Percentiles rank a stretch among this genome's conserved stretches.
Conservation (phyloP, 2,113 vertebrate genomes). For the Chinchilla lanigera region DNA sequence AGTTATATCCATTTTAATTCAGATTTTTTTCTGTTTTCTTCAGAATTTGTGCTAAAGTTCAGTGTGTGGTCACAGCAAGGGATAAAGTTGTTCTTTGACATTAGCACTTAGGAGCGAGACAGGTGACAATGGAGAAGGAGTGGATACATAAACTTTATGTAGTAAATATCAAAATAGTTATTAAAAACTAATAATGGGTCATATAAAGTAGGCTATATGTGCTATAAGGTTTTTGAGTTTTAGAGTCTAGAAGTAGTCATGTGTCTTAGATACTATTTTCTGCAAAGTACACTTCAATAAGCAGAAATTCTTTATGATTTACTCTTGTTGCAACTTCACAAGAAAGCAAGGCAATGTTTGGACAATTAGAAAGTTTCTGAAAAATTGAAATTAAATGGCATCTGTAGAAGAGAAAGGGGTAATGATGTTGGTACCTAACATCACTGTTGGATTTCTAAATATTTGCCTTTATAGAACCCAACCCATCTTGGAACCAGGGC, state of each 20-base stretch:
- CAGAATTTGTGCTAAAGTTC: not conserved
- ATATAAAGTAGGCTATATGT: not conserved
- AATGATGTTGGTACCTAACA: not conserved
- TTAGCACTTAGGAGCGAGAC: not conserved
- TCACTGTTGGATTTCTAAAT: not conserved
- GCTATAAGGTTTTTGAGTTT: not conserved
- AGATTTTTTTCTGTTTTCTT: not conserved
- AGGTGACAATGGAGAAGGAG: not conserved
- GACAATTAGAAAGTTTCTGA: not conserved
- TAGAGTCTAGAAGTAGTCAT: not conserved
- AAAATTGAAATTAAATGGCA: not conserved
- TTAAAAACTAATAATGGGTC: not conserved
- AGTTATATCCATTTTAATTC: not conserved
- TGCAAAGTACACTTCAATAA: not conserved
- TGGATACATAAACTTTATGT: not conserved
- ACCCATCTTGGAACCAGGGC: not conserved
- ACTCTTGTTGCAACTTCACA: not conserved
- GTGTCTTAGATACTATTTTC: not conserved
- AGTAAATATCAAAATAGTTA: not conserved
- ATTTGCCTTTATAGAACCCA: not conserved
- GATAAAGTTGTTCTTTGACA: not conserved
- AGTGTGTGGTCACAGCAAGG: not conserved
- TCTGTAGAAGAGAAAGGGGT: not conserved
- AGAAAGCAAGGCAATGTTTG: not conserved
- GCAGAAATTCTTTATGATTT: not conserved